Conservation (phyloP, 2,888 invertebrate genomes). For the Drosophila siamana region DNA sequence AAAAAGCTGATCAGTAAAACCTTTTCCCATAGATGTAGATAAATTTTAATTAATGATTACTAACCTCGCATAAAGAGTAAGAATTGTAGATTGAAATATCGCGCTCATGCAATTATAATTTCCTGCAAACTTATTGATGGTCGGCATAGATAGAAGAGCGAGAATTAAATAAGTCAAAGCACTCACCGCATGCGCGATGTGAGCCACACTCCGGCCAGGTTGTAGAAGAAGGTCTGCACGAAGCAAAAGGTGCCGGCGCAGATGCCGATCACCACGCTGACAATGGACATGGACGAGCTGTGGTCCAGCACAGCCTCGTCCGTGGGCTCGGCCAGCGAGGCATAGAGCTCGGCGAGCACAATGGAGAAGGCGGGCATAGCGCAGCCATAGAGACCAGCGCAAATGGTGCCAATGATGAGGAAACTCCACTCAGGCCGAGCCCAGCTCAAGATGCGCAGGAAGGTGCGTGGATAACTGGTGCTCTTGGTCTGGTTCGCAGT, state of each 20-base stretch:
- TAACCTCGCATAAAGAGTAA: too few species aligned
- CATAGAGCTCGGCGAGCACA: slow-evolving; percentile 91
- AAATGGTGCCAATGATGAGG: slow-evolving; percentile 88
- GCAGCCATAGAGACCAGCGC: slow-evolving; percentile 89
- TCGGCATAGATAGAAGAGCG: too few species aligned
- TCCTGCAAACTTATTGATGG: too few species aligned
- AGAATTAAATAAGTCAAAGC: background rate
- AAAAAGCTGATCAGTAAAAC: too few species aligned
- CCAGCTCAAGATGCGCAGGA: slow-evolving; percentile 87
- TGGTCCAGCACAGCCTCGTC: slow-evolving; percentile 86
- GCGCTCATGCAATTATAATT: too few species aligned
- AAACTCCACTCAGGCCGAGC: slow-evolving; percentile 88
- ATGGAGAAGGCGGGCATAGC: slow-evolving; percentile 91
- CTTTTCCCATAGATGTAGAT: too few species aligned
- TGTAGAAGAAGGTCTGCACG: slow-evolving; percentile 90
- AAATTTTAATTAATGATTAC: too few species aligned
- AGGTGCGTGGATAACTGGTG: slow-evolving; percentile 66
- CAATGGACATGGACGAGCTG: slow-evolving; percentile 87
- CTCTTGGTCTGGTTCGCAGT: slow-evolving; percentile 8
- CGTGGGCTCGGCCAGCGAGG: slow-evolving; percentile 84
- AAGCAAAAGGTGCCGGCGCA: slow-evolving; percentile 89
- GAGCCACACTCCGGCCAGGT: slow-evolving; percentile 90
- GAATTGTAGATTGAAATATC: too few species aligned
- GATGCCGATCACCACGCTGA: slow-evolving; percentile 88
- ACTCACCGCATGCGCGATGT: slow-evolving; percentile 87